phyloP scores from a whole-genome alignment of 2,888 invertebrate genomes.

The Oxyscelio sp. region DNA sequence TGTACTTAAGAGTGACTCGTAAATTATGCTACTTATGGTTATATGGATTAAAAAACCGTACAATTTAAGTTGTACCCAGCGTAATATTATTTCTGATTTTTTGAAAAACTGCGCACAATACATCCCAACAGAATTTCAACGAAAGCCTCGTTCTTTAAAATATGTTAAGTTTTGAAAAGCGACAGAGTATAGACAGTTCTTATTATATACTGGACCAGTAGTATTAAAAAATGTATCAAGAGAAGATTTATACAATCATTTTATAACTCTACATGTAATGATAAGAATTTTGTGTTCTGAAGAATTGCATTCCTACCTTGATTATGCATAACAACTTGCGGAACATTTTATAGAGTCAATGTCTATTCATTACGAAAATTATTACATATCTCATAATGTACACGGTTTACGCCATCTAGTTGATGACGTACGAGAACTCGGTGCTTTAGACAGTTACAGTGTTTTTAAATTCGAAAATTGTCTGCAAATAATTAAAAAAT shows the following conservation, averaged over 20 bases:
- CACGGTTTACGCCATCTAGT: slow-evolving; percentile 32
- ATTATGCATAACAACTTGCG: slow-evolving; percentile 22
- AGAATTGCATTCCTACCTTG: neutral
- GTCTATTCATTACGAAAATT: slow-evolving; percentile 3
- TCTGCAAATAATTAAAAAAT: slow-evolving; percentile 22
- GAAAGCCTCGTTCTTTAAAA: slow-evolving; percentile 16
- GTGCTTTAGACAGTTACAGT: slow-evolving; percentile 16
- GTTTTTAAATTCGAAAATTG: slow-evolving; percentile 35
- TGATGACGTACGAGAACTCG: slow-evolving; percentile 25
- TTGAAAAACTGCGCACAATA: neutral
- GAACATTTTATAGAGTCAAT: slow-evolving; percentile 34
- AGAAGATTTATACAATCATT: slow-evolving; percentile 23
- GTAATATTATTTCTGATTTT: neutral
- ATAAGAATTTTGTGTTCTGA: slow-evolving; percentile 18
- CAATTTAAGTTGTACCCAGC: neutral
- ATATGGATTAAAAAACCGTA: neutral
- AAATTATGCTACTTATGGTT: slow-evolving; percentile 14
- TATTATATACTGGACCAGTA: no score
- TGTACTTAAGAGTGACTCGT: slow-evolving; percentile 19
- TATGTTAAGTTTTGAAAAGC: slow-evolving; percentile 23
- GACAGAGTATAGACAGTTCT: slow-evolving; percentile 28
- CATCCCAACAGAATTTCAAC: slow-evolving; percentile 39
- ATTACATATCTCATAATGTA: slow-evolving; percentile 33
- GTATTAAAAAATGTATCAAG: slow-evolving; percentile 4
- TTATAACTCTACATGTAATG: slow-evolving; percentile 15